Conservation (phyloP, 2,888 invertebrate species). For the Oasisia sp. region DNA sequence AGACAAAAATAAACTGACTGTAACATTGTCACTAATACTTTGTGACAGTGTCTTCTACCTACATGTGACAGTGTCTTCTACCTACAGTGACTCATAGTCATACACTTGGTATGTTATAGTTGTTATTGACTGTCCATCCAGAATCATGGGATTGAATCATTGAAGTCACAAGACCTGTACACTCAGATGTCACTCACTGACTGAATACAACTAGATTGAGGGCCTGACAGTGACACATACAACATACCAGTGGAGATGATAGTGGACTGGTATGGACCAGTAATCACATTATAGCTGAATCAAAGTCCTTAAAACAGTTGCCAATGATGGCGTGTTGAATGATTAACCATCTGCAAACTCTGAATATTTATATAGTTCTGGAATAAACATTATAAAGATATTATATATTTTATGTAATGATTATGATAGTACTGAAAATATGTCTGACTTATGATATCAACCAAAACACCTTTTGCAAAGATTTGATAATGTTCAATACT, state of each 20-base stretch:
- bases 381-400: not conserved
- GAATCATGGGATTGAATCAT: not conserved
- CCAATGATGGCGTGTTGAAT: not conserved
- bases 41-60: not conserved
- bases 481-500: too few relatives aligned
- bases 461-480: too few relatives aligned
- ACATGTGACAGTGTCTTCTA: not conserved
- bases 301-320: not conserved
- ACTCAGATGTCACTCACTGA: not conserved
- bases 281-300: not conserved
- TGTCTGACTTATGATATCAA: too few relatives aligned
- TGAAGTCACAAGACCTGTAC: not conserved
- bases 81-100: not conserved
- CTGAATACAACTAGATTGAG: not conserved
- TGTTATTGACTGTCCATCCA: not conserved
- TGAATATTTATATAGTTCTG: not conserved
- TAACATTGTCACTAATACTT: not conserved
- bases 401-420: not conserved
- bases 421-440: not conserved
- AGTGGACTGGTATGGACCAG: not conserved
- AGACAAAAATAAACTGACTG: not conserved
- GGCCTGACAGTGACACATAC: not conserved
- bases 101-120: not conserved
- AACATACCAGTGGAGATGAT: not conserved
- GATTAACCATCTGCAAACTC: not conserved